These are phyloP conservation scores for Doris montereyensis DNA, from an alignment of 2,888 invertebrate species.

Conservation along the genomic window DNA sequence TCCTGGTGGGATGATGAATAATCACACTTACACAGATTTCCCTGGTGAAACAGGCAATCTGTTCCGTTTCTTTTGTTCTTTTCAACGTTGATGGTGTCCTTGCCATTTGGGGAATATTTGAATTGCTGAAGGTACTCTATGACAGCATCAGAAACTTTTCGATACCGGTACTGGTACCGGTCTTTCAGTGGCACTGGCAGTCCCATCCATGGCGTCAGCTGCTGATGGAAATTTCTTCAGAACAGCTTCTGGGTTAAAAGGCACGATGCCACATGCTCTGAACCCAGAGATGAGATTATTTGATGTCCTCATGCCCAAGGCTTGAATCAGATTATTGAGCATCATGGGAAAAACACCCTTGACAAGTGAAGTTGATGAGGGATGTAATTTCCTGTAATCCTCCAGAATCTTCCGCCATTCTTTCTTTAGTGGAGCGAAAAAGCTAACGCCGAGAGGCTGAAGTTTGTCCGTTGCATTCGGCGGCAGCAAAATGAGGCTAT, in stretches of 20 bases:
- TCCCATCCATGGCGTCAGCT: too few relatives aligned
- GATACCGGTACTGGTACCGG: background rate
- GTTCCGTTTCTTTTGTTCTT: too few relatives aligned
- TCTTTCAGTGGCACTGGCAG: background rate
- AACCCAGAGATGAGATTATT: conserved; percentile 30
- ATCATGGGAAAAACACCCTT: conserved; percentile 18
- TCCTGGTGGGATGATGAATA: too few relatives aligned
- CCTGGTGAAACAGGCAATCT: background rate
- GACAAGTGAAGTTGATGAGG: background rate
- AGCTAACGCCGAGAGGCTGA: conserved; percentile 48
- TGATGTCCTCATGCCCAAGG: too few relatives aligned
- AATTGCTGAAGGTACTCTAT: background rate
- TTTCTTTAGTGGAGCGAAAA: conserved; percentile 39
- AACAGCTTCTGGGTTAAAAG: conserved; percentile 15
- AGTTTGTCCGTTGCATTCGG: conserved; percentile 47
- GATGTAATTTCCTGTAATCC: conserved; percentile 13
- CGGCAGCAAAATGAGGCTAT: conserved; percentile 55
- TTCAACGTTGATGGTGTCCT: background rate
- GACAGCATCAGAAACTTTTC: background rate
- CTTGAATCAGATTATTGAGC: conserved; percentile 5
- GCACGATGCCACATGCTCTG: conserved; percentile 17
- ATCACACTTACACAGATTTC: too few relatives aligned
- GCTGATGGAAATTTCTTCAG: background rate
- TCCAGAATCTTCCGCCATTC: conserved; percentile 42
- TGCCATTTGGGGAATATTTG: background rate